phyloP scores from a whole-genome alignment of 2,888 invertebrate species.

The Allolobophora icterica region DNA sequence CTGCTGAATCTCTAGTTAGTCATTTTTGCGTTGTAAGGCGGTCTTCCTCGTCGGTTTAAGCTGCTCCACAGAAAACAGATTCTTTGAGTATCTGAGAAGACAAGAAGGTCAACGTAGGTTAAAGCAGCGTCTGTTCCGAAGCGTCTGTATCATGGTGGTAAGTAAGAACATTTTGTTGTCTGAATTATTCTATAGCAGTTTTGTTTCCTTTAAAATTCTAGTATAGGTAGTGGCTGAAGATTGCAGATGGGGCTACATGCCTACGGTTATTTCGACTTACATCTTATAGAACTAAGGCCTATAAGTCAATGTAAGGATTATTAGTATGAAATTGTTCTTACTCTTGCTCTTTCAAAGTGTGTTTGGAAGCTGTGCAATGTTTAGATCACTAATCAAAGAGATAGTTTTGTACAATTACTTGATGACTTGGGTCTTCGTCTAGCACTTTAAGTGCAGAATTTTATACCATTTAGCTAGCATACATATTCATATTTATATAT shows the following conservation, averaged over 20 bases:
- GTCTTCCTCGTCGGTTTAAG: background rate
- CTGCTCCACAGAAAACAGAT: background rate
- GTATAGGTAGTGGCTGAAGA: background rate
- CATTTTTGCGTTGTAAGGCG: background rate
- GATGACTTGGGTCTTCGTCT: background rate
- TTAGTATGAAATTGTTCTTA: background rate
- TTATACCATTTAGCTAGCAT: too few species aligned
- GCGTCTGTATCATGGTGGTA: conserved; percentile 4
- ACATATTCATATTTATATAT: too few species aligned
- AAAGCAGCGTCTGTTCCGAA: background rate
- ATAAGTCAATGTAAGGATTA: background rate
- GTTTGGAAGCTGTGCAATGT: background rate
- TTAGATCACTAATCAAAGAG: background rate
- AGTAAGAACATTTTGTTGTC: background rate
- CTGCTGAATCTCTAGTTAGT: background rate
- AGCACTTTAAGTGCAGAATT: too few species aligned
- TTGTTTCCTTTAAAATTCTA: background rate
- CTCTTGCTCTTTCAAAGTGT: background rate
- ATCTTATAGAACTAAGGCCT: too few species aligned
- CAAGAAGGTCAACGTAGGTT: background rate
- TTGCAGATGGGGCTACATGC: background rate
- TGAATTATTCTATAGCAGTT: conserved; percentile 7
- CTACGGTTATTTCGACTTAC: background rate
- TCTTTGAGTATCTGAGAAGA: background rate
- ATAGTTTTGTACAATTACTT: background rate